Conservation (phyloP, 2,797 vertebrate species). For the Pseudochaenichthys georgianus region DNA sequence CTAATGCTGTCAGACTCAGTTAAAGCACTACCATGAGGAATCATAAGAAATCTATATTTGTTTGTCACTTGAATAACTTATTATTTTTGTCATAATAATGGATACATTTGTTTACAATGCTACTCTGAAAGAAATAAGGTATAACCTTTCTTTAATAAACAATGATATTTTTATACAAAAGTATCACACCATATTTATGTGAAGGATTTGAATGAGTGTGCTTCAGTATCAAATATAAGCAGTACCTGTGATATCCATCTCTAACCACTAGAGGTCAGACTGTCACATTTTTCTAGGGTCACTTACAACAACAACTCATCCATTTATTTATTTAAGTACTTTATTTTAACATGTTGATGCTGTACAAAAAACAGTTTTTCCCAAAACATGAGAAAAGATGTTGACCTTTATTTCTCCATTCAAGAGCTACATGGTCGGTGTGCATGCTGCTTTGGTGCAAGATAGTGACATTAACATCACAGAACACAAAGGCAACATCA, state of each 20-base stretch:
- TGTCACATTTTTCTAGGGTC: neutral
- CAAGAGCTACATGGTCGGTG: slow-evolving; percentile 5
- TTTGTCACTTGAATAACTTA: slow-evolving; percentile 52
- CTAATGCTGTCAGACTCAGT: neutral
- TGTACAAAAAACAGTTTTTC: neutral
- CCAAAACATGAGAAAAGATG: slow-evolving; percentile 5
- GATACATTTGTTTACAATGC: slow-evolving; percentile 14
- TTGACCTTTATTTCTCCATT: slow-evolving; percentile 56
- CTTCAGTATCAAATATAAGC: accelerated
- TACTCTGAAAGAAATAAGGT: neutral
- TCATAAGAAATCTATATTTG: slow-evolving; percentile 34
- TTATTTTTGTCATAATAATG: slow-evolving; percentile 59
- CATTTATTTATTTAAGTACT: neutral
- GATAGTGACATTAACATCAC: slow-evolving; percentile 34
- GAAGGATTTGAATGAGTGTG: neutral
- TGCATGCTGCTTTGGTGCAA: slow-evolving; percentile 40
- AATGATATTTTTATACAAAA: slow-evolving; percentile 34
- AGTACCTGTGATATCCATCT: neutral
- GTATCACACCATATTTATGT: neutral
- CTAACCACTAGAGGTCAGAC: slow-evolving; percentile 40
- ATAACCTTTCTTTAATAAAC: slow-evolving; percentile 48
- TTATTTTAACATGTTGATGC: too few relatives aligned
- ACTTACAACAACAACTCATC: neutral
- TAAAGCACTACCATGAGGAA: slow-evolving; percentile 10
- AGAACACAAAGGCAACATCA: slow-evolving; percentile 47